These are phyloP conservation scores for Parnassius smintheus DNA, from an alignment of 2,888 invertebrate genomes.

Conservation along the genomic window DNA sequence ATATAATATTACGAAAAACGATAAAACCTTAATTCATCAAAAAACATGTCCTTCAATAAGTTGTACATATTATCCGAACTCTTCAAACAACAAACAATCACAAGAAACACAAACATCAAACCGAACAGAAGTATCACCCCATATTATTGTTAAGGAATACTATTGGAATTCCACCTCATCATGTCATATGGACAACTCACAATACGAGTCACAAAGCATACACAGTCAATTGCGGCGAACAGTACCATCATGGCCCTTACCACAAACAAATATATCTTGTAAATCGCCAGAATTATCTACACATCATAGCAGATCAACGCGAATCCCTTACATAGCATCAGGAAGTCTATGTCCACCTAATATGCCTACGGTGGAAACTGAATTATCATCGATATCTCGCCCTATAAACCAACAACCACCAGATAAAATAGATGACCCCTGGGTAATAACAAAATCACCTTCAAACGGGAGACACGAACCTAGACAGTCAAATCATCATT, in stretches of 20 bases:
- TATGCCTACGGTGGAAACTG: conserved; percentile 5
- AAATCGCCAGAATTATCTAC: conserved; percentile 1
- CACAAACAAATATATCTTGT: not conserved
- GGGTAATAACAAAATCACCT: conserved; percentile 3
- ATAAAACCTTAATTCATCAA: not conserved
- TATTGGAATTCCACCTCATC: conserved; percentile 43
- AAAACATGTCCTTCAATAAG: not conserved
- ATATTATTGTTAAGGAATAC: conserved; percentile 49
- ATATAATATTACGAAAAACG: not conserved
- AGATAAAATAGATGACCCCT: conserved; percentile 10
- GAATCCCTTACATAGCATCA: not conserved
- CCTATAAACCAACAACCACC: conserved; percentile 10
- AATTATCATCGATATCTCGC: not conserved
- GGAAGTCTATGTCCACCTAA: conserved; percentile 8
- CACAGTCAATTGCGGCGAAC: conserved; percentile 19
- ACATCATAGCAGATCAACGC: not conserved
- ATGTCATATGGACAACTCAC: conserved; percentile 14
- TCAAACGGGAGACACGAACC: conserved; percentile 4
- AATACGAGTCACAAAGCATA: conserved; percentile 2
- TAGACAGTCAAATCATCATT: conserved; percentile 7
- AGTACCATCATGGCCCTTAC: conserved; percentile 19
- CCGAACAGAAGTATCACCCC: conserved; percentile 34
- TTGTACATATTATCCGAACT: not conserved
- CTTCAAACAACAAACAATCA: conserved; percentile 1
- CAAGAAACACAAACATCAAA: conserved; percentile 6